Evolutionary conservation across 2,797 vertebrate species (phyloP).

Genomic region (Takifugu rubripes): DNA sequence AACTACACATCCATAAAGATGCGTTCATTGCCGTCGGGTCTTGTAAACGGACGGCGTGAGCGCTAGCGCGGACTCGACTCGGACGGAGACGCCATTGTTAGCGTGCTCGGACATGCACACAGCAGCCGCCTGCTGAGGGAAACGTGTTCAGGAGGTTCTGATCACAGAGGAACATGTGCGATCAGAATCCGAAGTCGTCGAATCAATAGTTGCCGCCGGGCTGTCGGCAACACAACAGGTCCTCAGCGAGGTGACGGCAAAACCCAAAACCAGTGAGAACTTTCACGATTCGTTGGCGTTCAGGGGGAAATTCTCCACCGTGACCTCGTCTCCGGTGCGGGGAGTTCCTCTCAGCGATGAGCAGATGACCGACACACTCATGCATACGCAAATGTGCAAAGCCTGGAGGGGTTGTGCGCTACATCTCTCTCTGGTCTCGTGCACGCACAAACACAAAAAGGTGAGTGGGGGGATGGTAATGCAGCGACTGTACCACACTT

Average conservation of each 20-base stretch:
- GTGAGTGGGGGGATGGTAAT: slow-evolving; percentile 46
- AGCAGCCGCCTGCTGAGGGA: slow-evolving; percentile 20
- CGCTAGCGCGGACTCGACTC: too few species aligned
- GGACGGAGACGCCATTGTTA: not conserved
- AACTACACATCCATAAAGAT: too few species aligned
- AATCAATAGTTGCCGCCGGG: slow-evolving; percentile 28
- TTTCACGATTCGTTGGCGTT: not conserved
- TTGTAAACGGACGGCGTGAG: too few species aligned
- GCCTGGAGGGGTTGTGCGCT: slow-evolving; percentile 57
- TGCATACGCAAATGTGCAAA: slow-evolving; percentile 82
- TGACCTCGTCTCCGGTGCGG: not conserved
- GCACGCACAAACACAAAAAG: slow-evolving; percentile 56
- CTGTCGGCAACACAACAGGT: slow-evolving; percentile 21
- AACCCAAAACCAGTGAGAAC: slow-evolving; percentile 18
- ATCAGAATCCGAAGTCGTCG: slow-evolving; percentile 32
- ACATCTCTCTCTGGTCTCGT: slow-evolving; percentile 17
- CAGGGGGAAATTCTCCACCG: not conserved
- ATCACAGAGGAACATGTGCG: slow-evolving; percentile 31
- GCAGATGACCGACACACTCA: slow-evolving; percentile 73
- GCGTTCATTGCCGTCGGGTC: too few species aligned
- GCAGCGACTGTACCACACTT: slow-evolving; percentile 83
- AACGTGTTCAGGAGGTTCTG: slow-evolving; percentile 11
- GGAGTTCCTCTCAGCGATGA: slow-evolving; percentile 52
- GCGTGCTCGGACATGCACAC: slow-evolving; percentile 35
- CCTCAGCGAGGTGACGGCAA: slow-evolving; percentile 28